Evolutionary conservation across 2,113 vertebrate genomes (phyloP).

Genomic region (Canis aureus): DNA sequence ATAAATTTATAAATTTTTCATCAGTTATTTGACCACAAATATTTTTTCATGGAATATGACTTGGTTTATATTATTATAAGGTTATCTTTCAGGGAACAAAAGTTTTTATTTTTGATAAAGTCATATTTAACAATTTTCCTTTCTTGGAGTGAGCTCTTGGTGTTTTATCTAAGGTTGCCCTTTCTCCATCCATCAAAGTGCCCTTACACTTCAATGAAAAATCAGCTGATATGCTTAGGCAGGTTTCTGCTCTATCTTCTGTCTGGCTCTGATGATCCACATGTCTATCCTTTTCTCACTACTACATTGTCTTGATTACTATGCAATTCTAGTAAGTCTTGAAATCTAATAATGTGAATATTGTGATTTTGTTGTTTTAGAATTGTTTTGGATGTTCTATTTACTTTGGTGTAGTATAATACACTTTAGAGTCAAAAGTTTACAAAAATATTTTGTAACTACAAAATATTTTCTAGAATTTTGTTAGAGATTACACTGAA

Average conservation of each 20-base stretch:
- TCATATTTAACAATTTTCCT: not conserved
- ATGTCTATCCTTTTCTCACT: not conserved
- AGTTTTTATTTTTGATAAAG: not conserved
- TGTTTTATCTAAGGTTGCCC: not conserved
- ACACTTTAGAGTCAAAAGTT: not conserved
- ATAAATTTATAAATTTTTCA: not conserved
- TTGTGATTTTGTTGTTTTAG: not conserved
- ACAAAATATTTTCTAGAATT: not conserved
- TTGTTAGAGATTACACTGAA: not conserved
- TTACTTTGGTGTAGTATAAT: not conserved
- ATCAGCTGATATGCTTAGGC: not conserved
- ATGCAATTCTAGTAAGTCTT: not conserved
- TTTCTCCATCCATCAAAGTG: not conserved
- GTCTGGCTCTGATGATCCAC: not conserved
- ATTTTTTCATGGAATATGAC: not conserved
- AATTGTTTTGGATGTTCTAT: not conserved
- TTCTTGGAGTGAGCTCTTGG: not conserved
- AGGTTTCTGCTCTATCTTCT: not conserved
- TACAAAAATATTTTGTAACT: not conserved
- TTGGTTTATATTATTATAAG: not conserved
- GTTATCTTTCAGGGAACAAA: not conserved
- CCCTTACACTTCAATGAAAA: not conserved
- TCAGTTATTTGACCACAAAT: not conserved
- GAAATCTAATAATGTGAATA: not conserved
- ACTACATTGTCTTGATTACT: not conserved